Evolutionary conservation across 2,797 vertebrate genomes (phyloP).

Genomic region (Neosilurus hyrtlii): DNA sequence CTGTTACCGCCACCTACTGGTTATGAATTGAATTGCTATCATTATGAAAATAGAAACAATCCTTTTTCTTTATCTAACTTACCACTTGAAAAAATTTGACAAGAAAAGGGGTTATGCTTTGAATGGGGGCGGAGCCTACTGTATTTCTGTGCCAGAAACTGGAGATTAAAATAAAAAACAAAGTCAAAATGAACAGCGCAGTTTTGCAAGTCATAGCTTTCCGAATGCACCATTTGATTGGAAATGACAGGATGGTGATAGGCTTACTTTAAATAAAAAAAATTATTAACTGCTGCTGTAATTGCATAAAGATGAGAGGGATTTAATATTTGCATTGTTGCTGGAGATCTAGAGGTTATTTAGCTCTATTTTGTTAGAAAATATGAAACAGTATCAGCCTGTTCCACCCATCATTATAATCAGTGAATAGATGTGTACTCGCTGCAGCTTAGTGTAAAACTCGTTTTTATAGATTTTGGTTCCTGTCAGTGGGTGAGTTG

Average conservation of each 20-base stretch:
- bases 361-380: neutral
- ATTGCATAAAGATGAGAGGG: neutral
- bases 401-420: neutral
- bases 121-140: neutral
- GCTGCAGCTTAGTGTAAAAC: neutral
- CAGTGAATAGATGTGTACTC: neutral
- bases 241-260: neutral
- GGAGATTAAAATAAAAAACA: neutral
- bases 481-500: neutral
- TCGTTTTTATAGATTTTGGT: neutral
- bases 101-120: neutral
- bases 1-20: neutral
- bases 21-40: neutral
- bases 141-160: conserved; percentile 6
- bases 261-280: neutral
- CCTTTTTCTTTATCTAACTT: neutral
- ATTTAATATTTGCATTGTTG: neutral
- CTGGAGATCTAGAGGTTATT: neutral
- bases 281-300: neutral
- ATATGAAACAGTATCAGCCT: neutral
- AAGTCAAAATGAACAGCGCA: neutral
- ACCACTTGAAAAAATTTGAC: neutral
- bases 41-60: neutral
- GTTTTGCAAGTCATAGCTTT: neutral
- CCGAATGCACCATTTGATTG: neutral